A percentile compares a stretch with the other conserved stretches of the same genome.
phyloP scores from a whole-genome alignment of 2,888 invertebrate species.

The Rutpela maculata region DNA sequence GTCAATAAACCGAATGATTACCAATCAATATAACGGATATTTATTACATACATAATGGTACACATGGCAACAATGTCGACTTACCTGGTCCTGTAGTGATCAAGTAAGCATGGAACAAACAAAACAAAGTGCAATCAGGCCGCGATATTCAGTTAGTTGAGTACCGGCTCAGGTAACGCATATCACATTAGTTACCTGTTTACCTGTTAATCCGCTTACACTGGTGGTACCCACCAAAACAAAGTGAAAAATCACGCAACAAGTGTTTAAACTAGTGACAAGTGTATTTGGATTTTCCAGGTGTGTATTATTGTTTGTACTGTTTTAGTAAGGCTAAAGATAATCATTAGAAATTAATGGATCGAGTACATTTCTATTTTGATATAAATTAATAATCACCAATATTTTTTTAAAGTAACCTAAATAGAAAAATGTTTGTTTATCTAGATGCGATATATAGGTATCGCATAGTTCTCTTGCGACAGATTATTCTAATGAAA shows the following conservation, averaged over 20 bases:
- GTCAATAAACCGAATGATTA: constrained; percentile 36
- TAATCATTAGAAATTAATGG: not conserved
- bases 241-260: constrained; percentile 44
- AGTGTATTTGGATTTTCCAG: constrained; percentile 31
- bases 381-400: not conserved
- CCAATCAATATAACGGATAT: constrained; percentile 39
- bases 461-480: too few relatives aligned
- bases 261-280: constrained; percentile 27
- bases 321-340: constrained; percentile 16
- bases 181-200: constrained; percentile 47
- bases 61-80: constrained; percentile 63
- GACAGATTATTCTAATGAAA: too few relatives aligned
- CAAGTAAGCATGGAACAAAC: constrained; percentile 72
- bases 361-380: not conserved
- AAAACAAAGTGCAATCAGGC: constrained; percentile 72
- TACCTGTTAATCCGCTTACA: constrained; percentile 49
- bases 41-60: constrained; percentile 50
- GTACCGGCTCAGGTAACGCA: constrained; percentile 52
- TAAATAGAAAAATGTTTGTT: too few relatives aligned
- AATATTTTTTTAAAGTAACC: too few relatives aligned
- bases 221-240: constrained; percentile 20
- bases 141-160: constrained; percentile 68
- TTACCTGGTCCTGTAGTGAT: constrained; percentile 68
- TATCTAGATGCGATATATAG: too few relatives aligned
- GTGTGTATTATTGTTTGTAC: constrained; percentile 33